phyloP scores from a whole-genome alignment of 2,888 invertebrate species.

The Neoitamus cyanurus region DNA sequence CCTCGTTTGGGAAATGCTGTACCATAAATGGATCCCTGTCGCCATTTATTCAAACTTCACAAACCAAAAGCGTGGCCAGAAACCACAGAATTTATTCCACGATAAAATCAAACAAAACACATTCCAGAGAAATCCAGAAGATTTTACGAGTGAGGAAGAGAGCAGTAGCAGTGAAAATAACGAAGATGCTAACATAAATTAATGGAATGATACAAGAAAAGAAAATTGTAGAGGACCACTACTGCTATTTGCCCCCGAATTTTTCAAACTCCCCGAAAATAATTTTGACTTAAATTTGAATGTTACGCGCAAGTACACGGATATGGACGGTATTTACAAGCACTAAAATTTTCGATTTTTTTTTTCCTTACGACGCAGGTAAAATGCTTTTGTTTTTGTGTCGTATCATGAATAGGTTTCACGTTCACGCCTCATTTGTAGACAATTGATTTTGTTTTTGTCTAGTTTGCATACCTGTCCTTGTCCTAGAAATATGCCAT shows the following conservation, averaged over 20 bases:
- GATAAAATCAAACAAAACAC: background rate
- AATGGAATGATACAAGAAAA: background rate
- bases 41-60: background rate
- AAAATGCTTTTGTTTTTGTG: conserved; percentile 9
- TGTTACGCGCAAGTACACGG: background rate
- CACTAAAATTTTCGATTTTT: background rate
- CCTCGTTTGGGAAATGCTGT: background rate
- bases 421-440: background rate
- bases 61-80: background rate
- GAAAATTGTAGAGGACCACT: background rate
- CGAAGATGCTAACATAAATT: background rate
- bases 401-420: background rate
- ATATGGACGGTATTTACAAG: conserved; percentile 11
- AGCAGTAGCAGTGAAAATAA: conserved; percentile 15
- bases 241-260: background rate
- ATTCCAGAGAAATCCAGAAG: conserved; percentile 50
- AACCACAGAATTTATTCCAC: background rate
- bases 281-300: background rate
- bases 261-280: background rate
- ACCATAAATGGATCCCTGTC: background rate
- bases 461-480: background rate
- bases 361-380: background rate
- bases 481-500: background rate
- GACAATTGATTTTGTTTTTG: background rate
- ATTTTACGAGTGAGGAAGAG: conserved; percentile 43